These are phyloP conservation scores for Leucopternis melanops DNA, from an alignment of 2,113 vertebrate species.

Conservation along the genomic window DNA sequence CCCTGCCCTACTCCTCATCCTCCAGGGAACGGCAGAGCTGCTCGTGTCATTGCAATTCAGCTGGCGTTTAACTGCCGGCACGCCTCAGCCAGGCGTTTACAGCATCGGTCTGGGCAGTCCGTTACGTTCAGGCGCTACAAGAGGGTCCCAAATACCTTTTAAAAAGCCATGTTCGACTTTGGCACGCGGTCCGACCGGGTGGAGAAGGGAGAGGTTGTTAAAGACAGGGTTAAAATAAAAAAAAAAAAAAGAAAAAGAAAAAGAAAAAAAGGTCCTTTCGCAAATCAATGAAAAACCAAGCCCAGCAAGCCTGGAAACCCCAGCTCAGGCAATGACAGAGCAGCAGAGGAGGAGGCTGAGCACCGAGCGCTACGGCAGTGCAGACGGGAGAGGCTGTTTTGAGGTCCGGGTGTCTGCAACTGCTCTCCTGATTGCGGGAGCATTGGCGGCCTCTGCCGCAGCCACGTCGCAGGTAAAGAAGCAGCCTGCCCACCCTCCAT, in stretches of 20 bases:
- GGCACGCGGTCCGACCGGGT: accelerated
- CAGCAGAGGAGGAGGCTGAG: neutral
- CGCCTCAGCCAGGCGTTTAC: accelerated
- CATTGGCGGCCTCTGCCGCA: neutral
- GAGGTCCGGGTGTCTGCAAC: neutral
- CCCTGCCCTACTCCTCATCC: neutral
- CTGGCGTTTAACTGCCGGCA: accelerated
- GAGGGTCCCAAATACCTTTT: neutral
- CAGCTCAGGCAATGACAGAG: neutral
- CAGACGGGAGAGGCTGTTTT: neutral
- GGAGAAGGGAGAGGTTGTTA: neutral
- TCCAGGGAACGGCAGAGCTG: neutral
- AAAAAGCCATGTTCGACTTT: accelerated
- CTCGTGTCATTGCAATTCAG: neutral
- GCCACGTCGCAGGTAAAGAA: neutral
- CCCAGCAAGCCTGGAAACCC: neutral
- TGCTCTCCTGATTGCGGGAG: neutral
- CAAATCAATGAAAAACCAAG: neutral
- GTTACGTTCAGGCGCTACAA: neutral
- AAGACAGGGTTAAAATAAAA: accelerated
- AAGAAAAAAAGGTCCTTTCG: neutral
- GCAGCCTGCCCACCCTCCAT: neutral
- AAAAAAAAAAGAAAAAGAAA: too few relatives aligned
- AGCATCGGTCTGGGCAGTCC: accelerated
- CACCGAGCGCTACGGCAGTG: neutral